phyloP scores from a whole-genome alignment of 1,140 invertebrate species.

The Drosophila busckii region DNA sequence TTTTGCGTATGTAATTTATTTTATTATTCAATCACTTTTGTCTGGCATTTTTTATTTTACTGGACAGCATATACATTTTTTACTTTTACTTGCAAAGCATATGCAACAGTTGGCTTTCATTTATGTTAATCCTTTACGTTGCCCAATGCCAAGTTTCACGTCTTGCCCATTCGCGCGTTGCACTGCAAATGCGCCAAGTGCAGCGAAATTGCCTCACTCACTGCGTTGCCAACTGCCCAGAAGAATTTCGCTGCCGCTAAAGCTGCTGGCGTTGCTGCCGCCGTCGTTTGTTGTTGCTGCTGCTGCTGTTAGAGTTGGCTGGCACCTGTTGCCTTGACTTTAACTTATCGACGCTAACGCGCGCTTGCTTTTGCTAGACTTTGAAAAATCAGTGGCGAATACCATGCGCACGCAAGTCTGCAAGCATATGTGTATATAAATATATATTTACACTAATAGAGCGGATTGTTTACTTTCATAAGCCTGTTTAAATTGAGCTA shows the following conservation, averaged over 20 bases:
- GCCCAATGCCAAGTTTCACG: slow-evolving; percentile 27
- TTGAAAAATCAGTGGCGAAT: slow-evolving; percentile 39
- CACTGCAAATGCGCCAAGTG: slow-evolving; percentile 47
- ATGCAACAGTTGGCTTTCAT: neutral
- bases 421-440: slow-evolving; percentile 46
- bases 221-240: slow-evolving; percentile 27
- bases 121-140: slow-evolving; percentile 24
- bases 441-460: neutral
- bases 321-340: slow-evolving; percentile 60
- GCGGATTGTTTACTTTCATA: too few relatives aligned
- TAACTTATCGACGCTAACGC: slow-evolving; percentile 23
- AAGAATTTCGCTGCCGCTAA: slow-evolving; percentile 27
- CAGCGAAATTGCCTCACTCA: slow-evolving; percentile 44
- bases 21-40: neutral
- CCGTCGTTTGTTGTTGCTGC: neutral
- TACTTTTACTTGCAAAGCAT: slow-evolving; percentile 2
- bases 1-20: neutral
- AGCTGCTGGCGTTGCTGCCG: neutral
- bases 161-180: slow-evolving; percentile 45
- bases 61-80: slow-evolving; percentile 40
- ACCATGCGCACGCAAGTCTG: slow-evolving; percentile 49
- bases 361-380: slow-evolving; percentile 31
- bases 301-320: neutral
- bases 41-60: slow-evolving; percentile 21
- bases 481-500: too few relatives aligned